A percentile compares a stretch with the other conserved stretches of the same genome.
These are phyloP conservation scores for Pseudomyrmex sp. DNA, from an alignment of 1,140 invertebrate species.

Conservation along the genomic window DNA sequence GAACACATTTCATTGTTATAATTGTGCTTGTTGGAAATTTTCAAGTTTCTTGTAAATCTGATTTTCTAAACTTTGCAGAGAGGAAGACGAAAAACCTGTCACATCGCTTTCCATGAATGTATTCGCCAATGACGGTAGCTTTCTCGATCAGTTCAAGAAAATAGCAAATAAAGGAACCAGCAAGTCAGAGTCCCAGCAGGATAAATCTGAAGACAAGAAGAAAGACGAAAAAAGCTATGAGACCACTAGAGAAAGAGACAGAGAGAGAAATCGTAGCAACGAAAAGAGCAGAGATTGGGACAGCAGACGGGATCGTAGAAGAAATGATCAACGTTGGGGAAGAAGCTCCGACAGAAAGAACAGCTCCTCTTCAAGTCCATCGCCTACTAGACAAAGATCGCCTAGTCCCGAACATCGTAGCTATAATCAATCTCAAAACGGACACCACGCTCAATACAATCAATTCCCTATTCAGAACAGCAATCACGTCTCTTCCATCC, in stretches of 20 bases:
- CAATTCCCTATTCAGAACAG: constrained; percentile 73
- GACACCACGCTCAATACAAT: constrained; percentile 72
- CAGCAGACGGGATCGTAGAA: constrained; percentile 78
- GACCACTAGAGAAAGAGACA: constrained; percentile 69
- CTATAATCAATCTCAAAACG: constrained; percentile 75
- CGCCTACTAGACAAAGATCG: constrained; percentile 76
- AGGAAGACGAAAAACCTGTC: constrained; percentile 80
- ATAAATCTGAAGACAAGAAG: constrained; percentile 72
- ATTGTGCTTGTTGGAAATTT: background rate
- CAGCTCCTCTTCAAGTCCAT: constrained; percentile 81
- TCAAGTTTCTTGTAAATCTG: background rate
- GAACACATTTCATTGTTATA: background rate
- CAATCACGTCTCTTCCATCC: constrained; percentile 74
- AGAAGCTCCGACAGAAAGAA: constrained; percentile 76
- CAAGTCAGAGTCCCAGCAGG: constrained; percentile 61
- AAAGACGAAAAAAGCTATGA: constrained; percentile 80
- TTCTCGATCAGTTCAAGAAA: constrained; percentile 92
- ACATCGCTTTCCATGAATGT: constrained; percentile 85
- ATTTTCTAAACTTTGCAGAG: constrained; percentile 68
- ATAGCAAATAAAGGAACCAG: constrained; percentile 84
- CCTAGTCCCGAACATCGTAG: constrained; percentile 77
- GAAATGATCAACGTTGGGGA: constrained; percentile 79
- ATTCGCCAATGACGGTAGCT: constrained; percentile 93
- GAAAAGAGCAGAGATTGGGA: constrained; percentile 80
- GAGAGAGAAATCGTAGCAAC: constrained; percentile 79